These are phyloP conservation scores for Lapara coniferarum DNA, from an alignment of 2,888 invertebrate genomes.

Conservation along the genomic window DNA sequence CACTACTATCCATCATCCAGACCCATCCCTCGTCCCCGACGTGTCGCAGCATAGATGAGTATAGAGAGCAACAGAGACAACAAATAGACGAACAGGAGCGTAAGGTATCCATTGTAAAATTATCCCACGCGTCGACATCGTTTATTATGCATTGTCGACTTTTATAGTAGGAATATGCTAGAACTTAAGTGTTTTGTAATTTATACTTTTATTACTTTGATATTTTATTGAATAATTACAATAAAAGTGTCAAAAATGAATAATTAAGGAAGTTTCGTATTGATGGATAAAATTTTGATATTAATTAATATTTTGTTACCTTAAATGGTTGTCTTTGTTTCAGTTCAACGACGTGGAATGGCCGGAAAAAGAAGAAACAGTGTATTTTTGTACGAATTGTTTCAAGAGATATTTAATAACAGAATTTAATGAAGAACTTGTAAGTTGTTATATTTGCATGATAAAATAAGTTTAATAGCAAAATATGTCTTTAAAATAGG, in stretches of 20 bases:
- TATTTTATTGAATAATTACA: too few species aligned
- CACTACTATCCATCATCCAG: slow-evolving; percentile 39
- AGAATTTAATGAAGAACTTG: slow-evolving; percentile 62
- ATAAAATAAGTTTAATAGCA: background rate
- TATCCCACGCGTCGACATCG: background rate
- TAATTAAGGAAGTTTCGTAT: too few species aligned
- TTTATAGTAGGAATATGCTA: too few species aligned
- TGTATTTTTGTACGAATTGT: slow-evolving; percentile 77
- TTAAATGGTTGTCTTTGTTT: slow-evolving; percentile 25
- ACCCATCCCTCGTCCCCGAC: slow-evolving; percentile 44
- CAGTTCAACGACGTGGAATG: slow-evolving; percentile 55
- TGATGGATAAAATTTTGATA: too few species aligned
- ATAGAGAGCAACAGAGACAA: slow-evolving; percentile 67
- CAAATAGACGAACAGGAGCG: slow-evolving; percentile 55
- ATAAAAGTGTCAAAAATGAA: too few species aligned
- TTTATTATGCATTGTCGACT: too few species aligned
- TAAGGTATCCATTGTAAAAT: slow-evolving; percentile 41
- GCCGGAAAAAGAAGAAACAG: slow-evolving; percentile 47
- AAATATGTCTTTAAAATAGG: background rate
- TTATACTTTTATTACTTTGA: too few species aligned
- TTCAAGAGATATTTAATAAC: slow-evolving; percentile 69
- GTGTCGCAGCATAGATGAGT: slow-evolving; percentile 68
- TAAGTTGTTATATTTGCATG: slow-evolving; percentile 45
- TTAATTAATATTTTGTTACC: too few species aligned
- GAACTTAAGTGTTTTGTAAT: too few species aligned